phyloP scores from a whole-genome alignment of 1,140 invertebrate genomes.

The Drosophila lini region DNA sequence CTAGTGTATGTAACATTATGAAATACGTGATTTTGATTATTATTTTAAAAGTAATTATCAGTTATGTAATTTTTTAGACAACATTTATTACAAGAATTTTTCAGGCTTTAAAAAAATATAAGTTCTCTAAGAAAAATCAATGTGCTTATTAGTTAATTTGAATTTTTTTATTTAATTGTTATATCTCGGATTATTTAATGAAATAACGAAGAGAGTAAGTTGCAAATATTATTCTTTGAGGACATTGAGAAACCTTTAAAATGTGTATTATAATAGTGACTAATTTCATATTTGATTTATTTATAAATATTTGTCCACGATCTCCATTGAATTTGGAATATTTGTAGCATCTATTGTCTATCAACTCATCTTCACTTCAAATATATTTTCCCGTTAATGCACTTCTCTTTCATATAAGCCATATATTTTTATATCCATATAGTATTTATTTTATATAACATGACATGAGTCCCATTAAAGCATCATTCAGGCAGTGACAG shows the following conservation, averaged over 20 bases:
- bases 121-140: too few species aligned
- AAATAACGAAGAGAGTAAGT: too few species aligned
- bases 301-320: not conserved
- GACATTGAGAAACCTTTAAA: too few species aligned
- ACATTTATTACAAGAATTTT: not conserved
- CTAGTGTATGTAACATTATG: not conserved
- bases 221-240: too few species aligned
- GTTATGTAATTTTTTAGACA: not conserved
- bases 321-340: not conserved
- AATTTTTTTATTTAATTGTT: too few species aligned
- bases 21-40: not conserved
- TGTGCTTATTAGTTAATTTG: too few species aligned
- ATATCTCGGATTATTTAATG: too few species aligned
- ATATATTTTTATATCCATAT: not conserved
- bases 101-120: too few species aligned
- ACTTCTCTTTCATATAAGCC: not conserved
- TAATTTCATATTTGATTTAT: not conserved
- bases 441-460: not conserved
- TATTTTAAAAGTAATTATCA: not conserved
- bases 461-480: conserved; percentile 59
- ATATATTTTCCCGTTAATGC: conserved; percentile 1
- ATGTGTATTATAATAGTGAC: too few species aligned
- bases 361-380: not conserved
- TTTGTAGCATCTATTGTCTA: not conserved
- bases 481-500: conserved; percentile 66